Evolutionary conservation across 1,140 invertebrate genomes (phyloP), one percentile per base, ranked within the genome.

Genomic region (Battus philenor): DNA sequence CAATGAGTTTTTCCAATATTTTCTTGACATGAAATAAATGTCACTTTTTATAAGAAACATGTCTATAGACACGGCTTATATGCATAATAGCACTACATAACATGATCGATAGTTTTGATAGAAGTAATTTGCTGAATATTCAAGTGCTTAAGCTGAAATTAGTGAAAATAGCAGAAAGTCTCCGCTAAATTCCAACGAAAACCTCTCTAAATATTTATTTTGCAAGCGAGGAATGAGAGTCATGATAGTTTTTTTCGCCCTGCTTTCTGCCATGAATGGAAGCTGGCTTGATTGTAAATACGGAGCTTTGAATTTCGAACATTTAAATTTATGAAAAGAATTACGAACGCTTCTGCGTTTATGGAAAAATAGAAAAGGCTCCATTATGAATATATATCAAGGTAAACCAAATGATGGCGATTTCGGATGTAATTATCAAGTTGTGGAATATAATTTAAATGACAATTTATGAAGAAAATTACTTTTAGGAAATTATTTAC

Each of bases 321-420:
- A 18, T 36, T 36, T 36, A 17, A 36, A 36, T 36, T 36, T 36
- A 36, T 36, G 33, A 36, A 36, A 36, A 36, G 33, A 36, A 18
- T 18, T 36, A 2, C 33, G 33, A 36, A 36, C 11, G 33, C 16
- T 18, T 36, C 33, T 17, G 17, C 15, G 33, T 20, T 36, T 15
- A 10, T 18, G 33, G 4, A 10, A 16, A 36, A 20, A 20, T 36
- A 18, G 20, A 36, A 11, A 36, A 20, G 17, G 16, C 33, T 8
- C n/a, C 4, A 20, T 10, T 36, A 11, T 2, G 32, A 34, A 29
- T 10, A 36, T 20, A 6, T 9, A 22, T 22, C 16, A n/a, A n/a
- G n/a, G n/a, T n/a, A n/a, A n/a, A n/a, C n/a, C n/a, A n/a, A 8
- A 17, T 5, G 33, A 18, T 36, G 15, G 17, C 33, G 16, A 12